Conservation (phyloP, 2,797 vertebrate genomes). For the Enteromius radiatus region DNA sequence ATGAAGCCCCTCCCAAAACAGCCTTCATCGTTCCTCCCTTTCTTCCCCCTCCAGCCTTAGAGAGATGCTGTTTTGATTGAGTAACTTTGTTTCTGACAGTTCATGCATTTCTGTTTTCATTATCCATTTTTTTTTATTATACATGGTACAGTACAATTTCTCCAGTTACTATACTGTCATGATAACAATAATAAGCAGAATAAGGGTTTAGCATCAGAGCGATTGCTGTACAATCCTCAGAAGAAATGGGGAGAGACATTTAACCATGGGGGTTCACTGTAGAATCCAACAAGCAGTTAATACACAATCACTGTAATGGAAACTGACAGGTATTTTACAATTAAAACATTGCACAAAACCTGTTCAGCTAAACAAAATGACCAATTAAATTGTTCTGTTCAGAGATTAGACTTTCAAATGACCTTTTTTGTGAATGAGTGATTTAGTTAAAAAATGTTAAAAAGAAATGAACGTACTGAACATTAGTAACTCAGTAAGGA, state of each 20-base stretch:
- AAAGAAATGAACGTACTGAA: neutral
- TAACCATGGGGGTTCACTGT: neutral
- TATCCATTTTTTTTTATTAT: neutral
- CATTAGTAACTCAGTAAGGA: neutral
- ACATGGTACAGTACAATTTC: neutral
- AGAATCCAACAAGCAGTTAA: neutral
- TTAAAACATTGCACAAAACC: neutral
- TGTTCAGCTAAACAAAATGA: neutral
- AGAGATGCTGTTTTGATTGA: neutral
- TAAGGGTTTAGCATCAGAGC: neutral
- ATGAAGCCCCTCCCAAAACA: constrained; percentile 15
- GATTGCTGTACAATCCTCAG: neutral
- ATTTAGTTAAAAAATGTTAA: neutral
- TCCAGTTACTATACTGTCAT: neutral
- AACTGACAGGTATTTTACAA: constrained; percentile 1
- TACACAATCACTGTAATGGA: neutral
- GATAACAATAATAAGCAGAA: neutral
- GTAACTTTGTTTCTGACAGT: neutral
- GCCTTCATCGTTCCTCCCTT: neutral
- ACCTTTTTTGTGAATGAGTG: neutral
- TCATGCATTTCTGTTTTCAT: neutral
- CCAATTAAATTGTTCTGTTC: neutral
- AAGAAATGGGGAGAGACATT: constrained; percentile 3
- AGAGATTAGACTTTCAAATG: neutral
- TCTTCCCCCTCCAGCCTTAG: neutral